Base-by-base conservation (phyloP, 2,797 vertebrate species). In the Gobio occitaniae region DNA sequence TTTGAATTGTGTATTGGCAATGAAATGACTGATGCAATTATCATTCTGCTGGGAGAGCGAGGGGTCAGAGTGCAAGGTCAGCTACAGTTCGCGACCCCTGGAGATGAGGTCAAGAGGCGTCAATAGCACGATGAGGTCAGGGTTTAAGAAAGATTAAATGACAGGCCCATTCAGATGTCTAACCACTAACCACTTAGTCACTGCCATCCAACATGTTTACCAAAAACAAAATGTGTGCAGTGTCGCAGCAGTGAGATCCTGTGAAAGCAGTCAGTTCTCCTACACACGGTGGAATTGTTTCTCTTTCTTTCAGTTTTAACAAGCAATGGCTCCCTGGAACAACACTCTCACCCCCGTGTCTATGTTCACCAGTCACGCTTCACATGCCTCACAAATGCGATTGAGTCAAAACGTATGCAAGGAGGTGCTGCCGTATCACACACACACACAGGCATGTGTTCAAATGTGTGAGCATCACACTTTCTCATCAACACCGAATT, bases 281-380 rank as follows among this genome's bases (percentile, higher is more conserved):
- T 63, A 47, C 59, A 74, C 70, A 86, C n/a, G 25, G 59, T 72
- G 83, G 71, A 56, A 71, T 69, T 54, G 66, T 84, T 83, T 48
- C 81, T 84, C 84, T 78, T 70, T 70, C 36, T 72, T 66, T 78
- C 21, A 29, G 41, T 54, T 83, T 71, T 13, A 68, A 86, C 72
- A 84, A 44, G 44, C 38, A 54, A 52, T 29, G 25, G 48, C 38
- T 48, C 48, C 15, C 74, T 69, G 50, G 81, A 84, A 71, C 82
- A 83, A 75, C 61, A 77, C 70, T 44, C 54, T 85, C 83, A 80
- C 70, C 70, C 56, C 41, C 56, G 19, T 82, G 7, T 4, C 74
- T 78, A 80, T 86, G 74, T 83, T 89, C 63, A 72, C 5, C 29
- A 85, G 80, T 85, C 80, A 89, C 77, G 80, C 79, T 56, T 78